Base-by-base conservation (phyloP, 2,113 vertebrate genomes). In the Eonycteris spelaea region DNA sequence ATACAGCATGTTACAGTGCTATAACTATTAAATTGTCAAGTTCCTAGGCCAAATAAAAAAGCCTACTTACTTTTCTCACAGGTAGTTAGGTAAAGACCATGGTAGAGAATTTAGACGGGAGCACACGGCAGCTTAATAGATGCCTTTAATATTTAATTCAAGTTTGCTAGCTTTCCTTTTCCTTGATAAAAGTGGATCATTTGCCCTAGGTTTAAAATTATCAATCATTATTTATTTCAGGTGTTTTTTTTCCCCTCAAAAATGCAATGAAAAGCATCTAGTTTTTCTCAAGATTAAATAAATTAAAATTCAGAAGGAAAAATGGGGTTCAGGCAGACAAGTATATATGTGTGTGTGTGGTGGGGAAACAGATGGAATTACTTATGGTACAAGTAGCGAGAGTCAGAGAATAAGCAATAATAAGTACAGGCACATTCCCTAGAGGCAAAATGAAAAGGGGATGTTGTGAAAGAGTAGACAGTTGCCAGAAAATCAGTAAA, bases 81-180 rank as follows among this genome's bases (percentile, higher is more conserved):
- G 14, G 35, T 92, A 95, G 26, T 80, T 67, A 61, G 35, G 26
- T 87, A 6, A 80, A 86, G 30, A 78, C 21, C 68, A 86, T 2
- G 19, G 67, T 71, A 79, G n/a, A 95, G 6, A 91, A 79, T 55
- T 65, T 53, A 73, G 45, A 86, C 19, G 7, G 30, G 13, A 55
- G 40, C 55, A 86, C 40, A 43, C 19, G 24, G 28, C 35, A 73
- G 30, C 35, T 95, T 68, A 71, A 70, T 53, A 75, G 40, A 43
- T 19, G 24, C 5, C 28, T 40, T 43, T 88, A 83, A 95, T 51
- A 33, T 51, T 59, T 67, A 74, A 87, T n/a, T 79, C 75, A 70
- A 48, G 45, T 79, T 35, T 79, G 65, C 73, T 78, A 78, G 71
- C 45, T 84, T 96, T 84, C 85, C n/a, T 94, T 85, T 78, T 90